Percentiles rank a stretch among this genome's conserved stretches.
Evolutionary conservation across 2,113 vertebrate genomes (phyloP).

Genomic region (Myrmecophaga tridactyla): DNA sequence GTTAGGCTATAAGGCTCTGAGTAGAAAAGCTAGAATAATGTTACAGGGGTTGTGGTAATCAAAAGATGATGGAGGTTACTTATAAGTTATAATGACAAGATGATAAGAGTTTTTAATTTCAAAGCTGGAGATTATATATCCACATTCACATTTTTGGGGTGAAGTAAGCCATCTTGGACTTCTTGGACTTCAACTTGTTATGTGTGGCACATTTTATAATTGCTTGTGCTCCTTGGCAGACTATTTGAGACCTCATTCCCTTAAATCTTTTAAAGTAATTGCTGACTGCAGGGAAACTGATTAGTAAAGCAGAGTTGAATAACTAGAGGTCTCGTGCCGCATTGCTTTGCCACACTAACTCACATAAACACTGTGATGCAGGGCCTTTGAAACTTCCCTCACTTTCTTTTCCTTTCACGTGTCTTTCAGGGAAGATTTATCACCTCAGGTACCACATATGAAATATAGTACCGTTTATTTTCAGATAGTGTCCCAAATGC

Average conservation of each 20-base stretch:
- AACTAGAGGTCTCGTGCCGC: constrained; percentile 1
- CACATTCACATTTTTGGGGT: neutral
- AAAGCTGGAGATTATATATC: neutral
- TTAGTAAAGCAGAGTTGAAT: neutral
- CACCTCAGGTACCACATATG: neutral
- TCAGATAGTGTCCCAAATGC: neutral
- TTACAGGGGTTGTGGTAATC: neutral
- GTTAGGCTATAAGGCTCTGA: accelerated
- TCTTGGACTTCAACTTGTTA: constrained; percentile 16
- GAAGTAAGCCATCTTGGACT: neutral
- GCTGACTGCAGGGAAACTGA: constrained; percentile 20
- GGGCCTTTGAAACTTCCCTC: neutral
- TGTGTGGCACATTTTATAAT: constrained; percentile 37
- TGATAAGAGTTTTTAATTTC: neutral
- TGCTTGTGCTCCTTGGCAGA: constrained; percentile 35
- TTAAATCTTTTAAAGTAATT: constrained; percentile 64
- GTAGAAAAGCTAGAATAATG: neutral
- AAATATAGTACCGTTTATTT: neutral
- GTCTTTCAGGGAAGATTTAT: constrained; percentile 18
- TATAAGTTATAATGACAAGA: neutral
- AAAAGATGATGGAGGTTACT: neutral
- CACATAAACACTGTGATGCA: neutral
- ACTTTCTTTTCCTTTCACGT: neutral
- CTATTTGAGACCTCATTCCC: neutral
- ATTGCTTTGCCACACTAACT: constrained; percentile 12